Percentiles rank a stretch among this genome's conserved stretches.
Evolutionary conservation across 1,140 invertebrate species (phyloP).

Genomic region (Ptiloglossa arizonensis): DNA sequence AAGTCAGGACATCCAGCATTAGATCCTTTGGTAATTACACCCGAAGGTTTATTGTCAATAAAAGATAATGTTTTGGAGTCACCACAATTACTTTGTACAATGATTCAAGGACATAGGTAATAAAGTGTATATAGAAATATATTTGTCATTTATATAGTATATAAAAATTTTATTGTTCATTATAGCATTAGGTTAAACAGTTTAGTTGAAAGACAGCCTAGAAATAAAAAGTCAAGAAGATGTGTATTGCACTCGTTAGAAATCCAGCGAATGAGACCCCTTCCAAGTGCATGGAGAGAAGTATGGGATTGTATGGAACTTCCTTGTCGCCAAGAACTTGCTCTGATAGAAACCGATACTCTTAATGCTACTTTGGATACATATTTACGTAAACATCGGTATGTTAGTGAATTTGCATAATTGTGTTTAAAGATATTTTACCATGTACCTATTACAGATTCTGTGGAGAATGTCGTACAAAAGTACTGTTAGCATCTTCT

Average conservation of each 20-base stretch:
- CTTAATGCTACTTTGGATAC: slow-evolving; percentile 92
- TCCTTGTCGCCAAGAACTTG: slow-evolving; percentile 92
- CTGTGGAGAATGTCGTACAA: slow-evolving; percentile 95
- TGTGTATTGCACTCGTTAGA: slow-evolving; percentile 94
- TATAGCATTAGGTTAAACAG: slow-evolving; percentile 88
- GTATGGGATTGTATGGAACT: slow-evolving; percentile 94
- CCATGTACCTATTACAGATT: slow-evolving; percentile 84
- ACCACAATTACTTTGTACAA: slow-evolving; percentile 89
- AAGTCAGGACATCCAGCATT: slow-evolving; percentile 91
- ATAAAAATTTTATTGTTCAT: slow-evolving; percentile 23
- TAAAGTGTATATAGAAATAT: slow-evolving; percentile 35
- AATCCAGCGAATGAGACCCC: slow-evolving; percentile 89
- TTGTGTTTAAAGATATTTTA: slow-evolving; percentile 10
- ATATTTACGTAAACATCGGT: slow-evolving; percentile 94
- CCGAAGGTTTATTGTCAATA: slow-evolving; percentile 88
- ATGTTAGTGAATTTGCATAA: slow-evolving; percentile 23
- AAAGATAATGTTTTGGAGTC: slow-evolving; percentile 89
- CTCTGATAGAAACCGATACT: slow-evolving; percentile 91
- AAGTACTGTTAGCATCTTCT: slow-evolving; percentile 93
- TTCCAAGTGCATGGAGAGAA: slow-evolving; percentile 88
- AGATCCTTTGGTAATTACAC: slow-evolving; percentile 89
- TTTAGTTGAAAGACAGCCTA: slow-evolving; percentile 90
- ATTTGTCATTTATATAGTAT: background rate
- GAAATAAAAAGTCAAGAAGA: slow-evolving; percentile 92
- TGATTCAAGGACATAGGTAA: slow-evolving; percentile 94